A percentile compares a stretch with the other conserved stretches of the same genome.
Evolutionary conservation across 2,113 vertebrate species (phyloP).

Genomic region (Cottus gobio): DNA sequence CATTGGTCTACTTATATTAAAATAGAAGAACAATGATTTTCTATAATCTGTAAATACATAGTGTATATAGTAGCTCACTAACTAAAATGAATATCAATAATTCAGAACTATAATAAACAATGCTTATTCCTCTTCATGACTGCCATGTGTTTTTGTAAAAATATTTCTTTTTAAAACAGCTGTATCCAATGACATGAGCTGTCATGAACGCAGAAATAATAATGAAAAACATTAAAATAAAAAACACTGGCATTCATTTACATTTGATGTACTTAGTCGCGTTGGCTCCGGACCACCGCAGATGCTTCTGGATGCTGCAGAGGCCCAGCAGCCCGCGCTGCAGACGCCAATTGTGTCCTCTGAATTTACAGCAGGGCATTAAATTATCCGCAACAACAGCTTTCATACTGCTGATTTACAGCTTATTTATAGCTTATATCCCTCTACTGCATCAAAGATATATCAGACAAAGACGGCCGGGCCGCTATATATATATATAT

Average conservation of each 20-base stretch:
- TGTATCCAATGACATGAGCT: not conserved
- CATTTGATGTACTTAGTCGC: not conserved
- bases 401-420: constrained; percentile 38
- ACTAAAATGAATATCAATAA: not conserved
- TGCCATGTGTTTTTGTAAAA: not conserved
- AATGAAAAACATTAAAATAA: not conserved
- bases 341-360: constrained; percentile 32
- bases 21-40: not conserved
- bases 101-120: not conserved
- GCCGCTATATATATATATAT: too few relatives aligned
- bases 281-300: not conserved
- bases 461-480: constrained; percentile 13
- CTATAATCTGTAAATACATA: not conserved
- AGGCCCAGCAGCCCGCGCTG: not conserved
- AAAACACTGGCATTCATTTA: not conserved
- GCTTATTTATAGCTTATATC: not conserved
- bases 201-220: not conserved
- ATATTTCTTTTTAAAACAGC: not conserved
- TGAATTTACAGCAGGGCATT: constrained; percentile 29
- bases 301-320: constrained; percentile 30
- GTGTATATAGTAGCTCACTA: not conserved
- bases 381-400: constrained; percentile 6
- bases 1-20: not conserved
- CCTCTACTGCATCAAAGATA: constrained; percentile 13
- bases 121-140: not conserved